Conservation (phyloP, 1,140 invertebrate genomes). For the Conus betulinus region DNA sequence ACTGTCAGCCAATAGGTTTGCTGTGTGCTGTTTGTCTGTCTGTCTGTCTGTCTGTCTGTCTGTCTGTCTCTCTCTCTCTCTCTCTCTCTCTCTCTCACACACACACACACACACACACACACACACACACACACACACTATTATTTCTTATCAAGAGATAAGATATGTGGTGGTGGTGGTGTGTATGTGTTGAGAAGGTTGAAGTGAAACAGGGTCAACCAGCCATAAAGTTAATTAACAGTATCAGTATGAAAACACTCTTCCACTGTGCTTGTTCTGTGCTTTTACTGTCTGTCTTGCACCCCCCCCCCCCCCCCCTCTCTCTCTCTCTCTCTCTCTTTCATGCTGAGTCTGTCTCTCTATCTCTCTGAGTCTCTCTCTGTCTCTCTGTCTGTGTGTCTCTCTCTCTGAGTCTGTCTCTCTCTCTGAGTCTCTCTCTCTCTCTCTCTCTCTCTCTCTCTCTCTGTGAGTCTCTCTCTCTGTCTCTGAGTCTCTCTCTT, state of each 20-base stretch:
- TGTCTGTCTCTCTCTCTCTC: neutral
- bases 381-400: too few species aligned
- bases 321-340: neutral
- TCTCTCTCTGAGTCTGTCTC: too few species aligned
- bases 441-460: slow-evolving; percentile 8
- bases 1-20: too few species aligned
- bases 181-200: too few species aligned
- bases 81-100: neutral
- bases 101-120: too few species aligned
- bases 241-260: too few species aligned
- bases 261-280: too few species aligned
- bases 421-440: neutral
- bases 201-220: too few species aligned
- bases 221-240: too few species aligned
- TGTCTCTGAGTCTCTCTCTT: neutral
- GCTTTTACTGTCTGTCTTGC: neutral
- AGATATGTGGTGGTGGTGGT: neutral
- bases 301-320: neutral
- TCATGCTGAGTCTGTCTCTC: neutral
- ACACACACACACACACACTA: too few species aligned
- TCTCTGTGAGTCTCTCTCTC: neutral
- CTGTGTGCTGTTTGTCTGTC: neutral
- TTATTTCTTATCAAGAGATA: too few species aligned
- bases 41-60: neutral
- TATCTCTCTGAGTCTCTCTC: neutral